These are phyloP conservation scores for Hiodon alosoides DNA, from an alignment of 2,113 vertebrate genomes.

Conservation along the genomic window DNA sequence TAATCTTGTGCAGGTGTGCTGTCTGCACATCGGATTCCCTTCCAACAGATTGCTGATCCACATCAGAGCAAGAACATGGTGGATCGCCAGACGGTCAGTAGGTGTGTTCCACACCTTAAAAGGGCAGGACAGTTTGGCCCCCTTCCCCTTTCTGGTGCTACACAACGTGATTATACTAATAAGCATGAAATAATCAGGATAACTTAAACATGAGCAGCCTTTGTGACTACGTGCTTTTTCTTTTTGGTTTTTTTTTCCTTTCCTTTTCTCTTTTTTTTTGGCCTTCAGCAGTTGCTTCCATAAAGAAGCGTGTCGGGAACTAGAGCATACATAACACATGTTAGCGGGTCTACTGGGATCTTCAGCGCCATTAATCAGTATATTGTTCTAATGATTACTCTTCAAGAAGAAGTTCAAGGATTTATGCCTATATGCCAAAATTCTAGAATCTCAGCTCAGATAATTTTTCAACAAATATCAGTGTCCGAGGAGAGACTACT, in stretches of 20 bases:
- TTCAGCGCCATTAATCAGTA: constrained; percentile 14
- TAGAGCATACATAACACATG: constrained; percentile 15
- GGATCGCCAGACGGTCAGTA: too few relatives aligned
- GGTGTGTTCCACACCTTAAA: too few relatives aligned
- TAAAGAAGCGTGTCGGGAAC: constrained; percentile 7
- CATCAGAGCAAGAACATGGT: too few relatives aligned
- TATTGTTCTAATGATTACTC: background rate
- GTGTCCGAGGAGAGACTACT: background rate
- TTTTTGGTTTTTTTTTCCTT: background rate
- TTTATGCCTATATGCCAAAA: background rate
- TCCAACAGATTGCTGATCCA: too few relatives aligned
- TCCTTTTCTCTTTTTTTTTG: background rate
- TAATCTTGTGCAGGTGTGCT: too few relatives aligned
- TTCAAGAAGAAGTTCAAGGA: constrained; percentile 5
- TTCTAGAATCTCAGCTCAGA: background rate
- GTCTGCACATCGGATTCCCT: too few relatives aligned
- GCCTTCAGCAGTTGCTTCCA: background rate
- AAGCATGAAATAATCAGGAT: too few relatives aligned
- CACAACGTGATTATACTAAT: too few relatives aligned
- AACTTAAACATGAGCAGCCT: too few relatives aligned
- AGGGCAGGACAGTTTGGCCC: too few relatives aligned
- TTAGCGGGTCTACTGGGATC: background rate
- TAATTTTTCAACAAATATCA: background rate
- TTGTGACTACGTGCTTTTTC: background rate
- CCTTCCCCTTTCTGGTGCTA: too few relatives aligned